Evolutionary conservation across 2,113 vertebrate species (phyloP).

Genomic region (Cyprinus carpio): DNA sequence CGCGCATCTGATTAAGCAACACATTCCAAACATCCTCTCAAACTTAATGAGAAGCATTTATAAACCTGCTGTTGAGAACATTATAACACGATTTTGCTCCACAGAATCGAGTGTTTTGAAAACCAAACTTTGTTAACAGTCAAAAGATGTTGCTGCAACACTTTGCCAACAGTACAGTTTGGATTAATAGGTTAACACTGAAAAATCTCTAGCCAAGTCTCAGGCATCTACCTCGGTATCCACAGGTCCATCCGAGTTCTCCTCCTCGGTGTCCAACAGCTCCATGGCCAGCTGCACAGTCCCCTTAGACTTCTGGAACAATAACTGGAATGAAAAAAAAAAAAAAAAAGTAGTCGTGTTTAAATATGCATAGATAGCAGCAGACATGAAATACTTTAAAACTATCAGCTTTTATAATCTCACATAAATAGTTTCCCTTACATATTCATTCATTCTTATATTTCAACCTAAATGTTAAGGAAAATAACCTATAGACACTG

Average conservation of each 20-base stretch:
- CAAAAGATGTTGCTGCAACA: not conserved
- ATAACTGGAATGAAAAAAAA: constrained; percentile 74
- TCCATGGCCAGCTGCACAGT: constrained; percentile 90
- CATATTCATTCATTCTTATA: not conserved
- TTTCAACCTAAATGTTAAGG: not conserved
- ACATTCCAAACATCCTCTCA: too few species aligned
- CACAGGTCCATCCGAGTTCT: constrained; percentile 93
- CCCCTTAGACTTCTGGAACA: constrained; percentile 89
- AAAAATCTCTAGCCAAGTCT: not conserved
- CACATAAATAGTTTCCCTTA: not conserved
- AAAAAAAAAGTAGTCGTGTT: not conserved
- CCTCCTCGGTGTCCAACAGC: constrained; percentile 96
- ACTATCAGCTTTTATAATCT: not conserved
- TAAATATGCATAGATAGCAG: not conserved
- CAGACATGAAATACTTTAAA: not conserved
- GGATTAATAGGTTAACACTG: not conserved
- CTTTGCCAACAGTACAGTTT: not conserved
- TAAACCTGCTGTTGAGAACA: too few species aligned
- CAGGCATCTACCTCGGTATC: constrained; percentile 86
- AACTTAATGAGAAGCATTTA: too few species aligned
- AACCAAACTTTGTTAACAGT: not conserved
- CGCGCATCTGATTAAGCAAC: too few species aligned
- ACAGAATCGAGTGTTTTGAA: too few species aligned
- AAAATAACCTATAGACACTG: not conserved
- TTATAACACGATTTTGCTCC: too few species aligned